A percentile compares a stretch with the other conserved stretches of the same genome.
Evolutionary conservation across 2,797 vertebrate genomes (phyloP).

Genomic region (Arctocebus calabarensis): DNA sequence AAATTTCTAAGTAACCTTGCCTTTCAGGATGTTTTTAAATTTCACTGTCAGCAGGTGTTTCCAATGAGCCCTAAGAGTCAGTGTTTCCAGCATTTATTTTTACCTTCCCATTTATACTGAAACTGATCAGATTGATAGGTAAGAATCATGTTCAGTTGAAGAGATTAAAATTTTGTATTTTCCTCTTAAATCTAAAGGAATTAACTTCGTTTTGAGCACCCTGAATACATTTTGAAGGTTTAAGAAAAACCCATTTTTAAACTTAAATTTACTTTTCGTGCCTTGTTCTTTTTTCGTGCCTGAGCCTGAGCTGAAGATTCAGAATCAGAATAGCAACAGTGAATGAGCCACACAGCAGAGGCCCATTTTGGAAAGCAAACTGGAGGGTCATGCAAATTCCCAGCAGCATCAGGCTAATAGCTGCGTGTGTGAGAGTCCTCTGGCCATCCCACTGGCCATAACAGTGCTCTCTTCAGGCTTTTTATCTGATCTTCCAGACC

Average conservation of each 20-base stretch:
- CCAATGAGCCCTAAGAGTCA: rapidly evolving
- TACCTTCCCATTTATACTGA: neutral
- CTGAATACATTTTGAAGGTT: neutral
- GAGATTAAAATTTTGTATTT: neutral
- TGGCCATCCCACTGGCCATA: rapidly evolving
- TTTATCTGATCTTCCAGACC: neutral
- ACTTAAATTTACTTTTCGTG: rapidly evolving
- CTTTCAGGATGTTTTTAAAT: too few relatives aligned
- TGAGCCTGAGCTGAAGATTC: neutral
- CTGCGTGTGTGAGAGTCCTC: rapidly evolving
- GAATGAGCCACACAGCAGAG: rapidly evolving
- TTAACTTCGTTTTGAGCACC: neutral
- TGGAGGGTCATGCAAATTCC: neutral
- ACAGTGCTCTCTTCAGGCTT: neutral
- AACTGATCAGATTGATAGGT: neutral
- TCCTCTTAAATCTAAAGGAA: neutral
- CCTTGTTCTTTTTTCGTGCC: neutral
- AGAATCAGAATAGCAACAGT: neutral
- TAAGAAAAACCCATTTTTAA: neutral
- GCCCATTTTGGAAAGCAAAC: rapidly evolving
- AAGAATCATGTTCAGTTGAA: neutral
- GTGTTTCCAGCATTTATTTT: too few relatives aligned
- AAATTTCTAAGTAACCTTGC: neutral
- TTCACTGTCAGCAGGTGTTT: neutral
- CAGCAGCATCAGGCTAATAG: neutral